Conservation (phyloP, 2,113 vertebrate species). For the Mustela lutreola region DNA sequence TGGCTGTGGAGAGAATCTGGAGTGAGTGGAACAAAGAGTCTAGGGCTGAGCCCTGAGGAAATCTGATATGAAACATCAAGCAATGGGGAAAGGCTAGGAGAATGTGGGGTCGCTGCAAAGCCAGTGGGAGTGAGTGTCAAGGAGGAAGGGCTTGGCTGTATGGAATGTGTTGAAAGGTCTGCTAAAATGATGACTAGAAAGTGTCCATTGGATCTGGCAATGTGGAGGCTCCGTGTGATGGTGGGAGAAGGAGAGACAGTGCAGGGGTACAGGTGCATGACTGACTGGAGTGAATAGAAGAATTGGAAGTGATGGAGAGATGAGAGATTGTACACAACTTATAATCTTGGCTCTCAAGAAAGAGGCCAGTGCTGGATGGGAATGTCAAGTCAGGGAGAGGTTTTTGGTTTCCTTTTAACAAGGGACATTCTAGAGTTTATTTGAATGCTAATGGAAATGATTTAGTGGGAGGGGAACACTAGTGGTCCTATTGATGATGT, state of each 20-base stretch:
- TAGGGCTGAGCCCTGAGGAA: neutral
- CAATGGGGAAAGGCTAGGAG: neutral
- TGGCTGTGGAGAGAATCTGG: neutral
- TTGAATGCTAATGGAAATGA: neutral
- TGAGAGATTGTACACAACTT: neutral
- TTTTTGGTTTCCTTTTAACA: neutral
- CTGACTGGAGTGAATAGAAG: neutral
- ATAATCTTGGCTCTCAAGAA: neutral
- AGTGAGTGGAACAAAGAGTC: neutral
- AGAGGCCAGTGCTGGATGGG: neutral
- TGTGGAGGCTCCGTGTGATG: neutral
- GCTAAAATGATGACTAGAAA: neutral
- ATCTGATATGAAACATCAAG: neutral
- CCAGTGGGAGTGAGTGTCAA: neutral
- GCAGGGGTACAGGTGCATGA: neutral
- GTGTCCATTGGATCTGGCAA: neutral
- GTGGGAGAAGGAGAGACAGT: neutral
- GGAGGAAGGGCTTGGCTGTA: neutral
- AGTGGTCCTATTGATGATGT: neutral
- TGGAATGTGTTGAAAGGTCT: neutral
- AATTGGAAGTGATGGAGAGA: neutral
- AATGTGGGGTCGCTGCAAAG: neutral
- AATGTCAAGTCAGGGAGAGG: neutral
- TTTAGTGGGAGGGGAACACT: neutral
- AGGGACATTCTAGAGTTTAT: neutral